Conservation (phyloP, 2,113 vertebrate species). For the Atractosteus spatula region DNA sequence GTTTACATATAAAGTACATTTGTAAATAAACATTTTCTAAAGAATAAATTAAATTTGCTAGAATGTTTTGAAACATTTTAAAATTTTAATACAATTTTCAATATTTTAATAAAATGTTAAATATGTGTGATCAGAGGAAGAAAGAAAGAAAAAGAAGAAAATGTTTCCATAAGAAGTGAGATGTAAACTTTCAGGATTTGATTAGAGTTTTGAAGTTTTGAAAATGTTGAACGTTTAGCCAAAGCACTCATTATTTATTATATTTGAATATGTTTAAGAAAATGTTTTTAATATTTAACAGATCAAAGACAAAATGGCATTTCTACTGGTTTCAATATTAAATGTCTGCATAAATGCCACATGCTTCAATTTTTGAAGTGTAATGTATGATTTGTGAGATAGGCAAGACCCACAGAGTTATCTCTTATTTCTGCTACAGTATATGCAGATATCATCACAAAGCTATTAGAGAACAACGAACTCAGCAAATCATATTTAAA, state of each 20-base stretch:
- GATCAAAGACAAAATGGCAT: background rate
- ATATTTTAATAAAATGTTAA: too few species aligned
- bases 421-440: background rate
- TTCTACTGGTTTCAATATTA: background rate
- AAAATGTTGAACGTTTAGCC: too few species aligned
- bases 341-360: background rate
- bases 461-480: conserved; percentile 19
- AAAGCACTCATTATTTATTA: too few species aligned
- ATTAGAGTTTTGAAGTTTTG: too few species aligned
- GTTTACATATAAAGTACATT: too few species aligned
- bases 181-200: too few species aligned
- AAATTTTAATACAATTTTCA: too few species aligned
- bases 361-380: background rate
- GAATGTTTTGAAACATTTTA: too few species aligned
- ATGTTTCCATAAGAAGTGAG: background rate
- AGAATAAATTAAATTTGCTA: too few species aligned
- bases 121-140: background rate
- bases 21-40: too few species aligned
- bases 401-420: background rate
- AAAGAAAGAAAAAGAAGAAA: background rate
- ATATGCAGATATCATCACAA: conserved; percentile 12
- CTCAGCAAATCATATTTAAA: conserved; percentile 18
- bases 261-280: too few species aligned
- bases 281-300: too few species aligned
- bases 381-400: background rate